Conservation (phyloP, 2,888 invertebrate species). For the Epiblema foenella region DNA sequence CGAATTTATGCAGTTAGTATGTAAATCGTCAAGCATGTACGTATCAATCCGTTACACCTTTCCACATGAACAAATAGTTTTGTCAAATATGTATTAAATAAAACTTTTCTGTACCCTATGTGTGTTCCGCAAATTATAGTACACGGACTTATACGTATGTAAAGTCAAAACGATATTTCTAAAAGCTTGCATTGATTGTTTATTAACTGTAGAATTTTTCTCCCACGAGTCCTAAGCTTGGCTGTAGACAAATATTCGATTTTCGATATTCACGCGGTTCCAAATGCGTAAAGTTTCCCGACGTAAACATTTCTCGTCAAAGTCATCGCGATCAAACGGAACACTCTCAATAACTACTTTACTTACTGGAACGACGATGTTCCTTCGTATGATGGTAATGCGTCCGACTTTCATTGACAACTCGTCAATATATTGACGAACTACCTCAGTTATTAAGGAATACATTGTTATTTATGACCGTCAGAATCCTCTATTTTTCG, state of each 20-base stretch:
- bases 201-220: neutral
- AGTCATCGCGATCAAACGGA: constrained; percentile 55
- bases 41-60: neutral
- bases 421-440: constrained; percentile 38
- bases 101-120: no score
- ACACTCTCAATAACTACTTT: constrained; percentile 45
- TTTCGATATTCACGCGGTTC: constrained; percentile 49
- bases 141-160: no score
- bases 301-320: constrained; percentile 59
- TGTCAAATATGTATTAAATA: no score
- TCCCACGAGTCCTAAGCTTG: constrained; percentile 18
- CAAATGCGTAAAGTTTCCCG: constrained; percentile 58
- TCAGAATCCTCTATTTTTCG: constrained; percentile 19
- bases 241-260: constrained; percentile 44
- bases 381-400: constrained; percentile 21
- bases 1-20: neutral
- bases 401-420: constrained; percentile 15
- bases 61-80: neutral
- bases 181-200: neutral
- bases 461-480: constrained; percentile 37
- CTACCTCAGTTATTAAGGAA: constrained; percentile 23
- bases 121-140: no score
- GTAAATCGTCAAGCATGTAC: constrained; percentile 1
- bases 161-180: no score
- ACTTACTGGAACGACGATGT: constrained; percentile 33